Percentiles rank a stretch among this genome's conserved stretches.
Conservation (phyloP, 2,113 vertebrate species). For the Tragelaphus buxtoni region DNA sequence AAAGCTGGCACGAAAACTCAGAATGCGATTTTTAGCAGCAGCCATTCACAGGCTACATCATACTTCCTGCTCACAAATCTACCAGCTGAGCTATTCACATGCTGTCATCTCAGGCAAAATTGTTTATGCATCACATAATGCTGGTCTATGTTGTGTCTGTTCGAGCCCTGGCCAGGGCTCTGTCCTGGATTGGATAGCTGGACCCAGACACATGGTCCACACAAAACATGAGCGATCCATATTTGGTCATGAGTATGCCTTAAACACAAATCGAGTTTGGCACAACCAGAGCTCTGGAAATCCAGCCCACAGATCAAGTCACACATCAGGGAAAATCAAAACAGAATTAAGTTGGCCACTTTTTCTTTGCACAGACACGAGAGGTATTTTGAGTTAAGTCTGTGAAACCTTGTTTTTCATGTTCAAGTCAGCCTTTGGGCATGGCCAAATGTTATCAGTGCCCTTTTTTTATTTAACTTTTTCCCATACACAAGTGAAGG, state of each 20-base stretch:
- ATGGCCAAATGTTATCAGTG: constrained; percentile 45
- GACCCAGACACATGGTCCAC: constrained; percentile 57
- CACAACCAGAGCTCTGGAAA: constrained; percentile 47
- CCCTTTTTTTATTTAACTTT: constrained; percentile 37
- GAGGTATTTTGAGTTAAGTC: constrained; percentile 49
- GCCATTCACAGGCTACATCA: constrained; percentile 44
- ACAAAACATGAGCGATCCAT: constrained; percentile 59
- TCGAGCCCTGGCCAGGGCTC: constrained; percentile 47
- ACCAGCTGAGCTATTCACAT: constrained; percentile 56
- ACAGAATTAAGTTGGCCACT: constrained; percentile 69
- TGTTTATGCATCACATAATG: constrained; percentile 72
- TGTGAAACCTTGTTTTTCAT: constrained; percentile 34
- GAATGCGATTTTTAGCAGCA: constrained; percentile 31
- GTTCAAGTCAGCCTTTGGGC: constrained; percentile 21
- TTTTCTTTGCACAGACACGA: constrained; percentile 48
- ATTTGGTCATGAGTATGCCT: constrained; percentile 65
- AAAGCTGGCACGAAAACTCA: constrained; percentile 39
- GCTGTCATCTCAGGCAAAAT: constrained; percentile 62
- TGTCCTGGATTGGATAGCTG: constrained; percentile 48
- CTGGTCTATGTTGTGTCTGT: constrained; percentile 76
- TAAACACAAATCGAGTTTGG: constrained; percentile 57
- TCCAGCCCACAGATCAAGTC: constrained; percentile 65
- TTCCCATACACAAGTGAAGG: constrained; percentile 39
- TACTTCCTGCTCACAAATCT: constrained; percentile 42
- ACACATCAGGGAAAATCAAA: constrained; percentile 70